These are phyloP conservation scores for Meta bourneti DNA, from an alignment of 2,888 invertebrate genomes.

Conservation along the genomic window DNA sequence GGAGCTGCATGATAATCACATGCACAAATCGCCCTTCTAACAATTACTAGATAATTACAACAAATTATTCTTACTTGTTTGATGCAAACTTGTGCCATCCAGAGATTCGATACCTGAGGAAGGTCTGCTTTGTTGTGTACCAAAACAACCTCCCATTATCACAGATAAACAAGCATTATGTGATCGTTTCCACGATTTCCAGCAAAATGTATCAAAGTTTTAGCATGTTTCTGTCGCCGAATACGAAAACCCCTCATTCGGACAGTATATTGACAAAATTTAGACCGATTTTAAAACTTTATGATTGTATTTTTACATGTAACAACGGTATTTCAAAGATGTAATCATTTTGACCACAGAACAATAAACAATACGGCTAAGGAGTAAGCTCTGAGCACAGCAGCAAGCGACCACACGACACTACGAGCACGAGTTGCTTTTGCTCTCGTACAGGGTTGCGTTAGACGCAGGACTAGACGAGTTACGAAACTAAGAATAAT, in stretches of 20 bases:
- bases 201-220: slow-evolving; percentile 47
- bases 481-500: neutral
- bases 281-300: neutral
- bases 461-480: neutral
- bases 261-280: slow-evolving; percentile 3
- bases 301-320: neutral
- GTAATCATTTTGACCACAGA: slow-evolving; percentile 2
- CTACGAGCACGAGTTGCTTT: slow-evolving; percentile 24
- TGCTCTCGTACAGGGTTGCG: neutral
- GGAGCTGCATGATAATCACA: too few species aligned
- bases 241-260: slow-evolving; percentile 57
- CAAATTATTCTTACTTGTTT: slow-evolving; percentile 66
- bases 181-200: slow-evolving; percentile 30
- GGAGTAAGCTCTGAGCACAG: neutral
- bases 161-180: slow-evolving; percentile 70
- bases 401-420: slow-evolving; percentile 9
- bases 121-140: slow-evolving; percentile 77
- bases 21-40: too few species aligned
- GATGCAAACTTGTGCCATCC: slow-evolving; percentile 76
- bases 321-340: neutral
- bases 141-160: slow-evolving; percentile 78
- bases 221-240: slow-evolving; percentile 43
- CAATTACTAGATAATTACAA: too few species aligned
- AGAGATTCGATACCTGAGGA: slow-evolving; percentile 76
- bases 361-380: neutral